Evolutionary conservation across 2,797 vertebrate species (phyloP).

Genomic region (Lophotriccus pileatus): DNA sequence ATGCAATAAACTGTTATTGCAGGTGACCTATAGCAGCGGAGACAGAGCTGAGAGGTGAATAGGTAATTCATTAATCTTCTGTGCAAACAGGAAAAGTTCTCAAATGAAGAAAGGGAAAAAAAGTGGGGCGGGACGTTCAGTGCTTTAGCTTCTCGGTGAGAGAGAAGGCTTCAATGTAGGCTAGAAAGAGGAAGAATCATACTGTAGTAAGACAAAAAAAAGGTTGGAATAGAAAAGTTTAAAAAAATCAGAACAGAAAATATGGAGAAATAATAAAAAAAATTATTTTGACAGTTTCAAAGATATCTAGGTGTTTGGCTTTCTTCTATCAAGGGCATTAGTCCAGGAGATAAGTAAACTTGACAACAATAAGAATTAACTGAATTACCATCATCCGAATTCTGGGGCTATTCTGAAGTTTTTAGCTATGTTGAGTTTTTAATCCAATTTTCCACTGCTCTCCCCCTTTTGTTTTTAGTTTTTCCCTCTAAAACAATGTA

Average conservation of each 20-base stretch:
- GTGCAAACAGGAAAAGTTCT: background rate
- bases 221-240: background rate
- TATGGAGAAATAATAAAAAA: background rate
- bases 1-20: background rate
- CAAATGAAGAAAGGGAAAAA: background rate
- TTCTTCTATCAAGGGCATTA: background rate
- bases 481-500: background rate
- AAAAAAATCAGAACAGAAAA: background rate
- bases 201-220: background rate
- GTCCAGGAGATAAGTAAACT: background rate
- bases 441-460: background rate
- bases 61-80: background rate
- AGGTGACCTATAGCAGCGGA: background rate
- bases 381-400: background rate
- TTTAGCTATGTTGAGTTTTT: background rate
- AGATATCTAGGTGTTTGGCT: accelerated
- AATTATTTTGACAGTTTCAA: background rate
- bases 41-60: background rate
- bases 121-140: background rate
- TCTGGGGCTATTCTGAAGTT: background rate
- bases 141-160: background rate
- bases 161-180: background rate
- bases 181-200: background rate
- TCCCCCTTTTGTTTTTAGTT: accelerated
- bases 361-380: background rate